Percentiles rank a stretch among this genome's conserved stretches.
These are phyloP conservation scores for Thysanoteuthis rhombus DNA, from an alignment of 2,888 invertebrate genomes.

Conservation along the genomic window DNA sequence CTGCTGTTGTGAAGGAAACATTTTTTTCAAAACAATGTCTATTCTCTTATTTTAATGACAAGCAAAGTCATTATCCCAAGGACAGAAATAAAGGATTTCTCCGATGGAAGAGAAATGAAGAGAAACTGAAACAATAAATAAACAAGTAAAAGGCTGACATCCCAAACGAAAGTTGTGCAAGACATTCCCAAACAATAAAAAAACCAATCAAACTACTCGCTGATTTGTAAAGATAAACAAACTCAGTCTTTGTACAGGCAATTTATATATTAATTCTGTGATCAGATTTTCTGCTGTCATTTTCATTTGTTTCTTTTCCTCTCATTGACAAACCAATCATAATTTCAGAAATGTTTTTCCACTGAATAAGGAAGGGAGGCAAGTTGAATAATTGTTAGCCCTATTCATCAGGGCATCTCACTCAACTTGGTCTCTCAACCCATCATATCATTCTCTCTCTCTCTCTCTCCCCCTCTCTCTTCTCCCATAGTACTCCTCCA, in stretches of 20 bases:
- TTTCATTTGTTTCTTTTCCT: not conserved
- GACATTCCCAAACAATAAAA: not conserved
- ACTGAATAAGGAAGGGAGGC: not conserved
- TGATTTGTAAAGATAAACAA: not conserved
- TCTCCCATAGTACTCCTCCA: not conserved
- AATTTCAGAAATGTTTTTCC: not conserved
- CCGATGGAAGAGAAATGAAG: not conserved
- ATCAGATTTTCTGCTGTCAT: slow-evolving; percentile 12
- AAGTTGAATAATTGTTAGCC: not conserved
- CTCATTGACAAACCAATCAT: not conserved
- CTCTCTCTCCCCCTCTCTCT: not conserved
- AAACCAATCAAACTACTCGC: not conserved
- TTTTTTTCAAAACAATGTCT: not conserved
- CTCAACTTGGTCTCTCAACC: not conserved
- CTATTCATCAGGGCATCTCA: not conserved
- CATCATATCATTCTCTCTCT: not conserved
- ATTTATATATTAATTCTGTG: slow-evolving; percentile 12
- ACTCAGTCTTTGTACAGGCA: not conserved
- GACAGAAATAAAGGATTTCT: not conserved
- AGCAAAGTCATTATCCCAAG: not conserved
- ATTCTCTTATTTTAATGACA: not conserved
- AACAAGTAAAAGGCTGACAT: not conserved
- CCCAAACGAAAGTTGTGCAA: not conserved
- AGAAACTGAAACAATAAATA: not conserved
- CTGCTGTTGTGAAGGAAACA: not conserved